Evolutionary conservation across 2,797 vertebrate species (phyloP).

Genomic region (Cryptoprocta ferox): DNA sequence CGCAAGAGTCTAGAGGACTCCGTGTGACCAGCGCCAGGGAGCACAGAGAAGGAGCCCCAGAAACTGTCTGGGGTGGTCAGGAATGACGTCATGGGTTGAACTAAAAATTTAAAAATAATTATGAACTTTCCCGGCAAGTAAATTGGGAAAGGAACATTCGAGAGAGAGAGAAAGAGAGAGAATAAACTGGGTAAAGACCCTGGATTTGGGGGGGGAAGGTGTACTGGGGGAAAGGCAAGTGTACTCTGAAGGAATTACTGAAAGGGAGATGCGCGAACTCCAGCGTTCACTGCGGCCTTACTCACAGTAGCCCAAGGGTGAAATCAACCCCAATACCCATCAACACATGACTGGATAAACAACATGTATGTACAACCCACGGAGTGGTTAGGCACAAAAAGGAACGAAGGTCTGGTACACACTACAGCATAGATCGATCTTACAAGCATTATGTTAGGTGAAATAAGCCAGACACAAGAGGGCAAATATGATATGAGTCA

Average conservation of each 20-base stretch:
- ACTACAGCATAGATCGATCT: fast-evolving
- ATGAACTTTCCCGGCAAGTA: background rate
- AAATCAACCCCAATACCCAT: background rate
- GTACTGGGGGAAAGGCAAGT: background rate
- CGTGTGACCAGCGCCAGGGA: background rate
- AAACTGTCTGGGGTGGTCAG: background rate
- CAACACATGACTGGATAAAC: background rate
- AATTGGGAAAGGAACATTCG: background rate
- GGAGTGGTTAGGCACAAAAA: background rate
- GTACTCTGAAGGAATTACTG: background rate
- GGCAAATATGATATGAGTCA: background rate
- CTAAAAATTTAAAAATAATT: background rate
- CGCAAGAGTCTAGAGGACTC: too few species aligned
- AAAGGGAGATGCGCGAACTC: background rate
- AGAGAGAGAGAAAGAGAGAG: background rate
- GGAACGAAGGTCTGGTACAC: background rate
- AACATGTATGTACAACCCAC: fast-evolving
- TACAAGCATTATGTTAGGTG: background rate
- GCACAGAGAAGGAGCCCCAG: background rate
- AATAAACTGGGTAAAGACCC: background rate
- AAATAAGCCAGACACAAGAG: background rate
- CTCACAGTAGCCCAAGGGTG: background rate
- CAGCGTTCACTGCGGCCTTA: background rate
- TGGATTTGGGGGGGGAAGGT: background rate
- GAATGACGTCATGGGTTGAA: background rate